Conservation (phyloP, 2,888 invertebrate species). For the Mythimna loreyi region DNA sequence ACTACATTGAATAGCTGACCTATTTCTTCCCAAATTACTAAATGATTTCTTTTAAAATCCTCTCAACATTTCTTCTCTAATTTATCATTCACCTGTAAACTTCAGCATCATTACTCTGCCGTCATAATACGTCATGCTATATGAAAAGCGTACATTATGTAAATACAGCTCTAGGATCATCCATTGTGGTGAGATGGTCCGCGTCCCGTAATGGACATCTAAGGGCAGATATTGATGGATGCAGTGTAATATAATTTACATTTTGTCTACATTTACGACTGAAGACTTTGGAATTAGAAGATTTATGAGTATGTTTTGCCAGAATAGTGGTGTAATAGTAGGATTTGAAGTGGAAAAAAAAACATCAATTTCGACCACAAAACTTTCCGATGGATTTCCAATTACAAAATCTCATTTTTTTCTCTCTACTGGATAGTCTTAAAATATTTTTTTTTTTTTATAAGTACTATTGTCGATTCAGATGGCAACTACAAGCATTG, state of each 20-base stretch:
- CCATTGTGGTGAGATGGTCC: conserved; percentile 25
- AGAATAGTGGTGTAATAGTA: neutral
- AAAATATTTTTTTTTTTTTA: no score
- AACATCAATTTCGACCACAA: neutral
- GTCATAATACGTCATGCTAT: conserved; percentile 9
- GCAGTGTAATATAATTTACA: conserved; percentile 55
- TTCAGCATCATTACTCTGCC: conserved; percentile 15
- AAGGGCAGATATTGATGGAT: conserved; percentile 46
- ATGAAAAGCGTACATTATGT: conserved; percentile 47
- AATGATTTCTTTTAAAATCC: neutral
- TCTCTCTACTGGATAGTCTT: no score
- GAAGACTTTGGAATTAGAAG: conserved; percentile 31
- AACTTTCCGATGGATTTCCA: neutral
- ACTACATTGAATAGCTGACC: neutral
- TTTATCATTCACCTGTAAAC: conserved; percentile 23
- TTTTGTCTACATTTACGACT: conserved; percentile 43
- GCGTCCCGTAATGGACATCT: conserved; percentile 36
- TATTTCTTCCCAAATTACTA: neutral
- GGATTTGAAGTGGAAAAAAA: no score
- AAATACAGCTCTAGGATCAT: conserved; percentile 33
- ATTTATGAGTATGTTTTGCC: conserved; percentile 34
- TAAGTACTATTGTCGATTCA: no score
- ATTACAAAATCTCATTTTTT: no score
- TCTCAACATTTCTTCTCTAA: neutral
- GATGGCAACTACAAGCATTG: no score